phyloP scores from a whole-genome alignment of 2,113 vertebrate genomes.

The Cavia aperea region DNA sequence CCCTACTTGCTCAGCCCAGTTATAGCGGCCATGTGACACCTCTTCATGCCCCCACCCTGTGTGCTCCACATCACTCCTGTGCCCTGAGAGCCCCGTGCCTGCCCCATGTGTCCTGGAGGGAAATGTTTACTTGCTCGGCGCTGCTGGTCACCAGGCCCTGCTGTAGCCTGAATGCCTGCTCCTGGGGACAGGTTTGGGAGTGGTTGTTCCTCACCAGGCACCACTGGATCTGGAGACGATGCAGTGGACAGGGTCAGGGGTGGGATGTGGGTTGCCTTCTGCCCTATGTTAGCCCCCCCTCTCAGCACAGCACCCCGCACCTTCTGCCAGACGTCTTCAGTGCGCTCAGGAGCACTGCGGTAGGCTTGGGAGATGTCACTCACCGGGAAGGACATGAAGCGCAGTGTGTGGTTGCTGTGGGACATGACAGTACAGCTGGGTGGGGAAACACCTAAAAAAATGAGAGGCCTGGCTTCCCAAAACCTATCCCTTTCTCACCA shows the following conservation, averaged over 20 bases:
- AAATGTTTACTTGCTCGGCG: constrained; percentile 83
- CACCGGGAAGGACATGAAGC: constrained; percentile 91
- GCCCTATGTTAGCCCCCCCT: neutral
- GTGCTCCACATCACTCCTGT: neutral
- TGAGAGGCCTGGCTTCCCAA: neutral
- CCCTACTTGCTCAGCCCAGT: neutral
- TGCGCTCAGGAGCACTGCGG: constrained; percentile 85
- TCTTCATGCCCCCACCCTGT: neutral
- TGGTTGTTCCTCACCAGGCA: constrained; percentile 90
- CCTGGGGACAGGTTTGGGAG: constrained; percentile 87
- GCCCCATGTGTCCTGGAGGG: constrained; percentile 44
- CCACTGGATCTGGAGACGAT: constrained; percentile 83
- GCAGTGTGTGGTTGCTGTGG: constrained; percentile 87
- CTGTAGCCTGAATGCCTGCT: constrained; percentile 90
- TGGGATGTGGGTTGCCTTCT: neutral
- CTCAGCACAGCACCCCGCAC: constrained; percentile 63
- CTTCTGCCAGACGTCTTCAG: constrained; percentile 87
- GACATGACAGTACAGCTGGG: neutral
- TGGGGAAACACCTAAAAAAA: neutral
- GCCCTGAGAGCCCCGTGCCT: neutral
- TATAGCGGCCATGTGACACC: neutral
- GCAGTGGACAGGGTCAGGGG: neutral
- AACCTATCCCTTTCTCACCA: neutral
- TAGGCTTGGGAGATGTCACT: constrained; percentile 88
- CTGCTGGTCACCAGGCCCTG: constrained; percentile 91